These are phyloP conservation scores for Drosophila neotestacea DNA, from an alignment of 2,888 invertebrate species.

Conservation along the genomic window DNA sequence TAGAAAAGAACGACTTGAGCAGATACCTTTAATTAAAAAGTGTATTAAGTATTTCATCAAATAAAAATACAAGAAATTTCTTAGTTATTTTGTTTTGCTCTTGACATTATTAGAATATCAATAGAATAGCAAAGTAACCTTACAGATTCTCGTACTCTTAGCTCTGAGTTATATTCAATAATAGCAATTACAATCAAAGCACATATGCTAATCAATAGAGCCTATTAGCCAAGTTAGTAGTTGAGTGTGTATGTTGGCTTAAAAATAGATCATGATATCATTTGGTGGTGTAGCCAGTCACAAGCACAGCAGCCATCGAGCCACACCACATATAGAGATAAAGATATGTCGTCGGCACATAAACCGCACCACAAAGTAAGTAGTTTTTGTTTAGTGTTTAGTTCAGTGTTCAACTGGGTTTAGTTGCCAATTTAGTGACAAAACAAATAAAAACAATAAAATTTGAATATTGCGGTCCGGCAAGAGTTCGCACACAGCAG, in stretches of 20 bases:
- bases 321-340: conserved; percentile 3
- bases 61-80: no score
- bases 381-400: conserved; percentile 56
- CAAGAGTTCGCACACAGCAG: conserved; percentile 23
- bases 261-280: conserved; percentile 75
- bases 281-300: conserved; percentile 61
- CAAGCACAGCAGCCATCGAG: conserved; percentile 35
- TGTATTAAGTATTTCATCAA: no score
- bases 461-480: conserved; percentile 67
- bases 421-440: conserved; percentile 76
- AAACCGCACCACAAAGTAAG: conserved; percentile 56
- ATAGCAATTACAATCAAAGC: conserved; percentile 46
- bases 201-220: conserved; percentile 54
- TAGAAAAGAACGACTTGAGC: no score
- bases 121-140: not conserved
- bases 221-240: conserved; percentile 31
- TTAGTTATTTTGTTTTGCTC: no score
- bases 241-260: conserved; percentile 25
- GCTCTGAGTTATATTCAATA: not conserved
- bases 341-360: conserved; percentile 18
- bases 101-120: not conserved
- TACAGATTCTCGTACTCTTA: not conserved
- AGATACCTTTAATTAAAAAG: no score
- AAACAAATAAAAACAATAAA: conserved; percentile 63
- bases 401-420: conserved; percentile 48